Evolutionary conservation across 2,888 invertebrate species (phyloP), one percentile per base, ranked within the genome.

Genomic region (Ophion slaviceki): DNA sequence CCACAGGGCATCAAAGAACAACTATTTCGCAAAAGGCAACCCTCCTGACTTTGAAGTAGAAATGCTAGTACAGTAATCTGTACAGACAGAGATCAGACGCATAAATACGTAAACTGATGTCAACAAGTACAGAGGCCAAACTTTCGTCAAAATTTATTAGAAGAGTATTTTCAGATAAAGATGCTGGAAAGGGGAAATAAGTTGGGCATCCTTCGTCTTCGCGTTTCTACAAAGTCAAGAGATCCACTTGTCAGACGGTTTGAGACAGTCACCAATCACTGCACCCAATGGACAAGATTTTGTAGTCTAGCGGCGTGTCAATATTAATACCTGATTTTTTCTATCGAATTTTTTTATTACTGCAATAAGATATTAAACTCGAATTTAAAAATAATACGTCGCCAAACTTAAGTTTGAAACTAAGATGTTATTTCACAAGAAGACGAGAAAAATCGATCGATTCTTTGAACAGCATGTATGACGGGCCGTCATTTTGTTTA

Each of bases 71-170:
- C 24, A 20, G 36, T 36, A 40, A 67, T 77, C 24, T 67, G 36
- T 67, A 77, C 24, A 5, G 40, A 5, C 40, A 2, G 36, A 36
- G 36, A 5, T 36, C 6, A 68, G 5, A 20, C 45, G 20, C 47
- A n/a, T 74, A 77, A 24, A 36, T 57, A 24, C 53, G 53, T 47
- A 53, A 7, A 75, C 17, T 68, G n/a, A 32, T 32, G 24, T 28
- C 14, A 59, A 61, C 45, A 24, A 68, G n/a, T 14, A 61, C 45
- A 36, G 68, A 36, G 59, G 67, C 57, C 14, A 61, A 84, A 84
- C 76, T 80, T 84, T 84, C 61, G 36, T 76, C 71, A 76, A 66
- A 61, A 71, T 32, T 76, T 80, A 59, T 76, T 78, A 53, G 17
- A 45, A 62, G 61, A 77, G 57, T 76, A 32, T 28, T 66, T 24